Percentiles rank a stretch among this genome's conserved stretches.
Evolutionary conservation across 2,888 invertebrate species (phyloP).

Genomic region (Nomada flava): DNA sequence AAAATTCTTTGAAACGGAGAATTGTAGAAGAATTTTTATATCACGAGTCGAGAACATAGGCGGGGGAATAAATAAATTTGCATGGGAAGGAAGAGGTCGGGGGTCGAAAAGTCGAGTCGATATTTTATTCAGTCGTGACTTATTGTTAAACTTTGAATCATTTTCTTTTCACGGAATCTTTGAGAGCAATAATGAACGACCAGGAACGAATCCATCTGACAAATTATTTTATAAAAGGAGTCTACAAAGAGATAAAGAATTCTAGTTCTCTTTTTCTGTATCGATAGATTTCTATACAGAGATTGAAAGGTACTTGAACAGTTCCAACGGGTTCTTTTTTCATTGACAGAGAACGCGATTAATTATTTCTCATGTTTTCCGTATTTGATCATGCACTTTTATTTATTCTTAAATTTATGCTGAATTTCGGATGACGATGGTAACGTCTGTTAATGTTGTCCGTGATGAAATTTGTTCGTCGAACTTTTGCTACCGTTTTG

Average conservation of each 20-base stretch:
- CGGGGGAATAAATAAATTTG: not conserved
- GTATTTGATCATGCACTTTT: not conserved
- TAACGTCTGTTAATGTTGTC: not conserved
- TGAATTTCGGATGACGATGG: not conserved
- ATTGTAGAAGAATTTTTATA: no score
- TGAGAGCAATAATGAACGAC: slow-evolving; percentile 1
- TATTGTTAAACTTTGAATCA: not conserved
- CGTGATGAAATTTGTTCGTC: slow-evolving; percentile 10
- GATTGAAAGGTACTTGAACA: not conserved
- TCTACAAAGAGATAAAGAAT: slow-evolving; percentile 20
- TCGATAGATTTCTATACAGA: slow-evolving; percentile 22
- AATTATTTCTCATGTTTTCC: slow-evolving; percentile 1
- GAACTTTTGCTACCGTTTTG: slow-evolving; percentile 19
- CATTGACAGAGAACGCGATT: not conserved
- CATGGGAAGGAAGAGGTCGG: not conserved
- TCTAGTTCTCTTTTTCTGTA: not conserved
- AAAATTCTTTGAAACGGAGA: no score
- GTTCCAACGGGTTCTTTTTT: not conserved
- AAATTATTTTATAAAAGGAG: slow-evolving; percentile 16
- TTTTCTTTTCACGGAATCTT: not conserved
- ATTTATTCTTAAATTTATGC: not conserved
- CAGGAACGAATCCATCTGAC: slow-evolving; percentile 15
- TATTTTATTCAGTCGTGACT: not conserved
- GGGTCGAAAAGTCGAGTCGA: not conserved
- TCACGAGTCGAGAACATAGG: not conserved